These are phyloP conservation scores for Phengaris arion DNA, from an alignment of 2,888 invertebrate genomes.

Conservation along the genomic window DNA sequence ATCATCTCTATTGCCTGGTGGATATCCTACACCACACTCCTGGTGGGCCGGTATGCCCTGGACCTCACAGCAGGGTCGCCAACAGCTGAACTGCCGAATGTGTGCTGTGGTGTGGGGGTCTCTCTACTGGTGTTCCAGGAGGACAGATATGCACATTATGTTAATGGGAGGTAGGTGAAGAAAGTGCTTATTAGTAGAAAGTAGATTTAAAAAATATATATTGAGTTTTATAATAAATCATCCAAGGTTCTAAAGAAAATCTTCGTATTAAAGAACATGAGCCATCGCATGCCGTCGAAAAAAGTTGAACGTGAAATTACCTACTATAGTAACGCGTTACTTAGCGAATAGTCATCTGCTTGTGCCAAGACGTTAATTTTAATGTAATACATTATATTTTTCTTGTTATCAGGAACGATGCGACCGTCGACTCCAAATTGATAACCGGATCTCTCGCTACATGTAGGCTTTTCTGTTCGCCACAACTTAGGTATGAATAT, in stretches of 20 bases:
- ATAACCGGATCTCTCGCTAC: slow-evolving; percentile 57
- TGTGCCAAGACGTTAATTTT: too few species aligned
- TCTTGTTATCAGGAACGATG: slow-evolving; percentile 52
- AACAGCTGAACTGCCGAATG: slow-evolving; percentile 44
- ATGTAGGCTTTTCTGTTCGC: slow-evolving; percentile 62
- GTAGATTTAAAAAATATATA: too few species aligned
- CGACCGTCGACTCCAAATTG: slow-evolving; percentile 52
- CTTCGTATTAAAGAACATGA: too few species aligned
- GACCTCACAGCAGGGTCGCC: slow-evolving; percentile 47
- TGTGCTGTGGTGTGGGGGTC: slow-evolving; percentile 56
- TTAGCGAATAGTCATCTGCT: too few species aligned
- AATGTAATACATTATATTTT: slow-evolving; percentile 26
- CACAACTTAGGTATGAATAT: slow-evolving; percentile 58
- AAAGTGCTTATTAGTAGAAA: neutral
- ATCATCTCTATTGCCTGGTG: slow-evolving; percentile 57
- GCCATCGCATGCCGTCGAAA: too few species aligned
- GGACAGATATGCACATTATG: slow-evolving; percentile 66
- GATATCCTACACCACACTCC: slow-evolving; percentile 50
- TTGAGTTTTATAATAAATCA: too few species aligned
- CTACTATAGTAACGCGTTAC: too few species aligned
- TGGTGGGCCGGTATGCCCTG: slow-evolving; percentile 44
- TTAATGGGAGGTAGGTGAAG: slow-evolving; percentile 62
- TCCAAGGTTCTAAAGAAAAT: too few species aligned
- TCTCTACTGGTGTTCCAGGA: slow-evolving; percentile 67
- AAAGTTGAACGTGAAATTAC: too few species aligned